phyloP scores from a whole-genome alignment of 2,888 invertebrate genomes.

The Busseola fusca region DNA sequence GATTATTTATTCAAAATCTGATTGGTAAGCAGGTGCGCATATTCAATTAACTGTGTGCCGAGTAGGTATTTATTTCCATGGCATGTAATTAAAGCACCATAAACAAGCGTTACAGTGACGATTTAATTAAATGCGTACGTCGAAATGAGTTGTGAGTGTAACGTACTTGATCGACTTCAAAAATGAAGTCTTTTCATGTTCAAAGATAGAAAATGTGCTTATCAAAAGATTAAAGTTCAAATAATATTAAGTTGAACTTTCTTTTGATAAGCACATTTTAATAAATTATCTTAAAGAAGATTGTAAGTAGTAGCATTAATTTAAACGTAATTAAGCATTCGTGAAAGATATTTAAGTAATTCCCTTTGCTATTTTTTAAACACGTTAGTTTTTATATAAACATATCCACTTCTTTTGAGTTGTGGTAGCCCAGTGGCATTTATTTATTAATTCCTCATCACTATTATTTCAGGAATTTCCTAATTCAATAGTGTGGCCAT shows the following conservation, averaged over 20 bases:
- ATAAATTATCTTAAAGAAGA: conserved; percentile 15
- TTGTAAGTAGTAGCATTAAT: conserved; percentile 19
- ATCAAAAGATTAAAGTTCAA: too few species aligned
- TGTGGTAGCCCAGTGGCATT: neutral
- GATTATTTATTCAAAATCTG: conserved; percentile 19
- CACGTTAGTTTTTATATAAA: neutral
- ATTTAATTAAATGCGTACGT: conserved; percentile 47
- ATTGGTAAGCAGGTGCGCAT: conserved; percentile 36
- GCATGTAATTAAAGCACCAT: conserved; percentile 69
- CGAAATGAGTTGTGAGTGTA: conserved; percentile 39
- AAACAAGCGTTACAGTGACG: conserved; percentile 63
- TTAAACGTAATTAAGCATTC: conserved; percentile 19
- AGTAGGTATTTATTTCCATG: conserved; percentile 65
- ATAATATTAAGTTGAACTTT: conserved; percentile 28
- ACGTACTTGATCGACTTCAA: conserved; percentile 39
- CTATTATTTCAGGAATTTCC: too few species aligned
- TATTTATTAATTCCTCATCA: too few species aligned
- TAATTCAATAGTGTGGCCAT: too few species aligned
- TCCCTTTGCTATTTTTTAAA: neutral
- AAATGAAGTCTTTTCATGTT: conserved; percentile 12
- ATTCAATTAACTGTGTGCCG: conserved; percentile 63
- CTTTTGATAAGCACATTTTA: conserved; percentile 23
- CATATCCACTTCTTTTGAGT: neutral
- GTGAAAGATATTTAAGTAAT: conserved; percentile 6
- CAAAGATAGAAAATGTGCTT: too few species aligned